Base-by-base conservation (phyloP, 2,797 vertebrate species). In the Falco biarmicus region DNA sequence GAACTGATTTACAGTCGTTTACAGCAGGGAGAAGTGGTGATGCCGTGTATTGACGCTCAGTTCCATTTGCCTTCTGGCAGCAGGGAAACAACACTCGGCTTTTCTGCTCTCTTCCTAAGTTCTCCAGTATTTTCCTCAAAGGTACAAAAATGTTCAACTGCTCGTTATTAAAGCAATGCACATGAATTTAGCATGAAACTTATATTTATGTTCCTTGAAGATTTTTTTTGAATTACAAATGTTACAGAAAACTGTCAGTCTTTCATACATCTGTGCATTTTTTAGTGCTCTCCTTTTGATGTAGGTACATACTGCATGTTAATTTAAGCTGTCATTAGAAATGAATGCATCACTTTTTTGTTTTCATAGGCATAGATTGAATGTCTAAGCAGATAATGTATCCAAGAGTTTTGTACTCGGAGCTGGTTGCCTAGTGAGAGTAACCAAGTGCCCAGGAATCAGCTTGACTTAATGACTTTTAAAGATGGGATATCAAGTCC, bases 41-140 rank as follows among this genome's bases (percentile, higher is more conserved):
- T 81, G 66, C 39, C 4, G 1, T 1, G 0, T 75, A 24, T 78
- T 3, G 5, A 60, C 0, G 1, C 24, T 65, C 18, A 3, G 57
- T 84, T 81, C 74, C 56, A 12, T 89, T 92, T 86, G 54, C 43
- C 37, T 79, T 88, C 69, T 88, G 69, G 15, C 69, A 68, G 26
- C 47, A 61, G 47, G 47, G 74, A 54, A 50, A 12, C 13, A 54
- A 13, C 1, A 2, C 37, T 51, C 77, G 69, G 19, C 47, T 84
- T 84, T 91, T 89, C 45, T 16, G 0, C 19, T 75, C 8, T 73
- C 18, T 54, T 82, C 57, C 34, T 18, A 4, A 31, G 18, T 60
- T 84, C 78, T 77, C 60, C 60, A 70, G 15, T 70, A 37, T 80
- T 89, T 87, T 19, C 31, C 37, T 15, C 21, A n/a, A 57, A 87